Evolutionary conservation across 2,888 invertebrate species (phyloP).

Genomic region (Nephrotoma appendiculata): DNA sequence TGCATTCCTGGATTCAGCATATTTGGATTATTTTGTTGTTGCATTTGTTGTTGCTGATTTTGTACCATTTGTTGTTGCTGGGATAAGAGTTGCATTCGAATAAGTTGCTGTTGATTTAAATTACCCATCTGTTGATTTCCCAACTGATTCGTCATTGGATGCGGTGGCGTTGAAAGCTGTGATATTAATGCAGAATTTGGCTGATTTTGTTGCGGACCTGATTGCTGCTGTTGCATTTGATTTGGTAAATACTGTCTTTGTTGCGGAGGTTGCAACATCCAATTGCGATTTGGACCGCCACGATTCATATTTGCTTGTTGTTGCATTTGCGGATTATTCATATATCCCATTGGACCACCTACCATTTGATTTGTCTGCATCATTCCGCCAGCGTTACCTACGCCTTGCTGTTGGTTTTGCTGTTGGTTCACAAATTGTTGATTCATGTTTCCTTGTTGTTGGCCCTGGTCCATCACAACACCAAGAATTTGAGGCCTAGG

Average conservation of each 20-base stretch:
- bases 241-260: constrained; percentile 13
- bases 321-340: constrained; percentile 1
- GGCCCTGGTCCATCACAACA: neutral
- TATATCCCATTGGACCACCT: neutral
- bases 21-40: constrained; percentile 17
- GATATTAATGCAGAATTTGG: constrained; percentile 40
- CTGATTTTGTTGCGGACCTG: constrained; percentile 16
- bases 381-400: neutral
- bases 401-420: neutral
- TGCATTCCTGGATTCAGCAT: constrained; percentile 5
- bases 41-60: constrained; percentile 24
- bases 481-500: neutral
- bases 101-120: constrained; percentile 14
- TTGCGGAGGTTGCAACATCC: constrained; percentile 17
- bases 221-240: constrained; percentile 13
- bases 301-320: constrained; percentile 4
- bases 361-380: neutral
- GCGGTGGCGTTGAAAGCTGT: constrained; percentile 43
- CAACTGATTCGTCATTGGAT: constrained; percentile 19
- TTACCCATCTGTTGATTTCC: constrained; percentile 12
- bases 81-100: neutral
- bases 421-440: constrained; percentile 1
- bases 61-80: constrained; percentile 21
- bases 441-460: constrained; percentile 1
- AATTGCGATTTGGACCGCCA: constrained; percentile 15